These are phyloP conservation scores for Drosophila kuntzei DNA, from an alignment of 2,888 invertebrate genomes.

Conservation along the genomic window DNA sequence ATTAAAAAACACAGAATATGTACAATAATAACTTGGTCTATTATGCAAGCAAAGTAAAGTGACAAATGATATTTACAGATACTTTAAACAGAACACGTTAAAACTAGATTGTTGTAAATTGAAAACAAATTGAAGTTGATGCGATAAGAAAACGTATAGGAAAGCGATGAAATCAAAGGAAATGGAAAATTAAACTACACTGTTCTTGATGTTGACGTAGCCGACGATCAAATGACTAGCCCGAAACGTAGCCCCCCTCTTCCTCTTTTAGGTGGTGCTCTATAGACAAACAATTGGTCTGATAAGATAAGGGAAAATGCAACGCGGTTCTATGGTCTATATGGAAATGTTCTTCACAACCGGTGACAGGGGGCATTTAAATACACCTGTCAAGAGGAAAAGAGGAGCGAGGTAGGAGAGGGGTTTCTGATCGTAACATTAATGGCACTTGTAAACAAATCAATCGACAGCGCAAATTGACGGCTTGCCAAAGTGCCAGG, in stretches of 20 bases:
- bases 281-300: conserved; percentile 24
- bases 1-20: conserved; percentile 16
- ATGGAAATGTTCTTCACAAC: conserved; percentile 47
- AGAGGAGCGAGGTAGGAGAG: neutral
- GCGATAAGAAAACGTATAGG: conserved; percentile 52
- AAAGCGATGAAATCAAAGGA: conserved; percentile 68
- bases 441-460: conserved; percentile 78
- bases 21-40: conserved; percentile 23
- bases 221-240: conserved; percentile 57
- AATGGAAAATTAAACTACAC: conserved; percentile 67
- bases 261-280: neutral
- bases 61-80: conserved; percentile 68
- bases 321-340: conserved; percentile 23
- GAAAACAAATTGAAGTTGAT: conserved; percentile 77
- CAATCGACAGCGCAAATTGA: conserved; percentile 74
- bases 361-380: conserved; percentile 62
- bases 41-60: conserved; percentile 68
- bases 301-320: conserved; percentile 62
- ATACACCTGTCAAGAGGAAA: conserved; percentile 47
- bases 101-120: conserved; percentile 80
- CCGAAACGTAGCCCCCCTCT: conserved; percentile 27
- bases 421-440: conserved; percentile 51
- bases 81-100: conserved; percentile 37
- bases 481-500: conserved; percentile 48
- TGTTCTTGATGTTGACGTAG: conserved; percentile 30